These are phyloP conservation scores for Ochropleura plecta DNA, from an alignment of 2,888 invertebrate genomes.

Conservation along the genomic window DNA sequence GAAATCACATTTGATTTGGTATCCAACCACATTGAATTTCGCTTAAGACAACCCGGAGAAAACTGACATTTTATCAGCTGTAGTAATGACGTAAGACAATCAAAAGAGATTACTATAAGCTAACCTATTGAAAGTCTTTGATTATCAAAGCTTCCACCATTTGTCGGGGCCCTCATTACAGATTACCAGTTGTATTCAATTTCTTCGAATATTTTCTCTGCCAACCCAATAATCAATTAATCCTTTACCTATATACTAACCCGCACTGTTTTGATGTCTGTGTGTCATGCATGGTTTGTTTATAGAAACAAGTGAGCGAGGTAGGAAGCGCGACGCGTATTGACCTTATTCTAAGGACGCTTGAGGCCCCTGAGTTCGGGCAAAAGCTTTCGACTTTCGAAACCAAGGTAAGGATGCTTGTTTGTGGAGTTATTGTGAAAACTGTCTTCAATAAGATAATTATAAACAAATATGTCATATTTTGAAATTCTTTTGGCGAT, in stretches of 20 bases:
- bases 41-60: not conserved
- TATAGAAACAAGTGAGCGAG: conserved; percentile 85
- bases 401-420: conserved; percentile 85
- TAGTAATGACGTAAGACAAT: no score
- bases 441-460: not conserved
- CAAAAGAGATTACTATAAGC: no score
- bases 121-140: no score
- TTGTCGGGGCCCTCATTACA: not conserved
- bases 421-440: conserved; percentile 11
- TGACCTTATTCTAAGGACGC: conserved; percentile 81
- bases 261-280: conserved; percentile 74
- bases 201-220: conserved; percentile 54
- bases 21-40: not conserved
- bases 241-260: conserved; percentile 71
- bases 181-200: not conserved
- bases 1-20: not conserved
- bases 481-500: not conserved
- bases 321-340: conserved; percentile 79
- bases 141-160: no score
- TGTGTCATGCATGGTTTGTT: conserved; percentile 86
- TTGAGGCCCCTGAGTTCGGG: conserved; percentile 86
- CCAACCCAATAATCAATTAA: conserved; percentile 47
- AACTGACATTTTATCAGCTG: no score
- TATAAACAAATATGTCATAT: not conserved
- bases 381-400: conserved; percentile 86